A percentile compares a stretch with the other conserved stretches of the same genome.
These are phyloP conservation scores for Alouatta palliata DNA, from an alignment of 2,113 vertebrate species.

Conservation along the genomic window DNA sequence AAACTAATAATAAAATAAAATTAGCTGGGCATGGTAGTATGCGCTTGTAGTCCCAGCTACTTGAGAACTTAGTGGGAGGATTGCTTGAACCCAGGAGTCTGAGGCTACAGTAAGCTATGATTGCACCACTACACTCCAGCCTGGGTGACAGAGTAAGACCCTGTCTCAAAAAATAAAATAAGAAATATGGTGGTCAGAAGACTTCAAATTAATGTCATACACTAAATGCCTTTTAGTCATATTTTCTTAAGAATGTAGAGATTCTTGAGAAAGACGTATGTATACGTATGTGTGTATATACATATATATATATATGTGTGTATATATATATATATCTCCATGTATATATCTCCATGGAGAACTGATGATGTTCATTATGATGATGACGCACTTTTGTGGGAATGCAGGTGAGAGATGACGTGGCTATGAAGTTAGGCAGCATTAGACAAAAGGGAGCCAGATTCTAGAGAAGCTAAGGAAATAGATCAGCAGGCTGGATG, in stretches of 20 bases:
- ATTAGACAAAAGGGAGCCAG: background rate
- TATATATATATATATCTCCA: too few species aligned
- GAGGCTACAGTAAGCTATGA: too few species aligned
- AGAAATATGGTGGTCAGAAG: background rate
- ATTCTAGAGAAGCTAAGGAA: slow-evolving; percentile 30
- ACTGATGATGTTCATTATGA: too few species aligned
- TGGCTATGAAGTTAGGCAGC: background rate
- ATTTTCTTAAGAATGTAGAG: background rate
- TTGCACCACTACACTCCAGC: too few species aligned
- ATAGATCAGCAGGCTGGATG: background rate
- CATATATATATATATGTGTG: accelerated
- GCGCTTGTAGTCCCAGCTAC: too few species aligned
- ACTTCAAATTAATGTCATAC: background rate
- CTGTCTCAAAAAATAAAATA: background rate
- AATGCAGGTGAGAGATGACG: background rate
- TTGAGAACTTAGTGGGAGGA: too few species aligned
- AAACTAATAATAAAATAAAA: too few species aligned
- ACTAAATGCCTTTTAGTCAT: background rate
- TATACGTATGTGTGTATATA: background rate
- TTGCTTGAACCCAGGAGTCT: too few species aligned
- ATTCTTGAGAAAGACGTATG: background rate
- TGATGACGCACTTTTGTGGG: background rate
- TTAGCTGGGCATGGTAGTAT: too few species aligned
- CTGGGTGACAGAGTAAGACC: too few species aligned
- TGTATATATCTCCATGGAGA: too few species aligned